phyloP scores from a whole-genome alignment of 2,113 vertebrate species.

The Gymnogyps californianus region DNA sequence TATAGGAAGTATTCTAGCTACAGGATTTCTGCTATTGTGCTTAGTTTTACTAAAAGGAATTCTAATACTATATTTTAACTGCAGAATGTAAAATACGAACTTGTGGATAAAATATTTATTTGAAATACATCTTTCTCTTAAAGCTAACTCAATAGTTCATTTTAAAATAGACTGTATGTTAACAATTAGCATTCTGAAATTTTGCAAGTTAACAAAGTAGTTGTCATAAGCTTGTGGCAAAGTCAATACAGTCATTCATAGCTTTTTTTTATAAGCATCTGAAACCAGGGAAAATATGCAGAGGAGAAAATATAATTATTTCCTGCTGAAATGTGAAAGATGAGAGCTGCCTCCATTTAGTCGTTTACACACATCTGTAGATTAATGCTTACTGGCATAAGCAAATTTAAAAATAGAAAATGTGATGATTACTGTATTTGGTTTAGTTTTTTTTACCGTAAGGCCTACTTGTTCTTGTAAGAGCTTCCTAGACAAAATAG shows the following conservation, averaged over 20 bases:
- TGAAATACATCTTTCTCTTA: not conserved
- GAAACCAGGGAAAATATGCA: not conserved
- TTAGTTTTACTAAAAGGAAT: not conserved
- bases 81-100: not conserved
- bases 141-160: not conserved
- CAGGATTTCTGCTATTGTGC: not conserved
- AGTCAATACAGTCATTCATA: not conserved
- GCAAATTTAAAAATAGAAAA: constrained; percentile 19
- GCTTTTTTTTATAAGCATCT: not conserved
- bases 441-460: rapidly evolving
- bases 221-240: not conserved
- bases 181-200: not conserved
- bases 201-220: not conserved
- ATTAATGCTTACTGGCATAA: constrained; percentile 7
- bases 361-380: not conserved
- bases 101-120: not conserved
- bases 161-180: not conserved
- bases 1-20: not conserved
- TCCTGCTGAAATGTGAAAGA: not conserved
- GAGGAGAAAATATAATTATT: constrained; percentile 18
- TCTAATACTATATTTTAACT: not conserved
- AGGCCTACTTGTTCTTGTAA: not conserved
- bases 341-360: not conserved
- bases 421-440: not conserved
- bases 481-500: not conserved